Evolutionary conservation across 2,113 vertebrate genomes (phyloP), one percentile per base, ranked within the genome.

Genomic region (Oryzias celebensis): DNA sequence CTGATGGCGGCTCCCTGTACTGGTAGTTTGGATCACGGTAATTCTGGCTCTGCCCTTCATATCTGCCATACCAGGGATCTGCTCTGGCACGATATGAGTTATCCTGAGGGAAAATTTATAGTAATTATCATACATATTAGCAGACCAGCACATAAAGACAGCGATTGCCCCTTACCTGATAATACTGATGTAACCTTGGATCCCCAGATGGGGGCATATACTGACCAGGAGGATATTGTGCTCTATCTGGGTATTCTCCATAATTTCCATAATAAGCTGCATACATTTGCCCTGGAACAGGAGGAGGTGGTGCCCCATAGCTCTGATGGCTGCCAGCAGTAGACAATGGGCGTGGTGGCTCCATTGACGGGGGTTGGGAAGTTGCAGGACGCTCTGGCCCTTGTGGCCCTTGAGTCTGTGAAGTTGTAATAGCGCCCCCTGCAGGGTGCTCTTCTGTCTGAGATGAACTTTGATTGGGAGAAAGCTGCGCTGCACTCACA

Each of bases 111-210:
- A 51, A 65, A 36, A 26, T 24, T 3, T 20, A 18, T 48, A 20
- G n/a, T 36, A 12, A 12, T 36, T 36, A 36, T 36, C n/a, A 48
- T 1, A 18, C 20, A 12, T 17, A 48, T 18, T 12, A 18, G 6
- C 14, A 52, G 10, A 46, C 12, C 10, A 7, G 3, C 14, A 4
- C 5, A 28, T 2, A 5, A 28, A 52, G 52, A 41, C 5, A n/a
- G 1, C 7, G 2, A 47, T 22, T 47, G 65, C 23, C 44, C 5
- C 44, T 16, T 89, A 98, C 97, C 91, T 94, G 92, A 82, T 95
- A 96, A 75, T 95, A 97, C n/a, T 91, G 90, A 23, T 94, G 91
- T 59, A 89, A 20, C 67, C 94, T 92, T 1, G 94, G 92, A 61
- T 97, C 95, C 68, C 85, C 60, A 1, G 86, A 71, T 4, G 85